phyloP scores from a whole-genome alignment of 2,113 vertebrate species.

The Micronycteris hirsuta region DNA sequence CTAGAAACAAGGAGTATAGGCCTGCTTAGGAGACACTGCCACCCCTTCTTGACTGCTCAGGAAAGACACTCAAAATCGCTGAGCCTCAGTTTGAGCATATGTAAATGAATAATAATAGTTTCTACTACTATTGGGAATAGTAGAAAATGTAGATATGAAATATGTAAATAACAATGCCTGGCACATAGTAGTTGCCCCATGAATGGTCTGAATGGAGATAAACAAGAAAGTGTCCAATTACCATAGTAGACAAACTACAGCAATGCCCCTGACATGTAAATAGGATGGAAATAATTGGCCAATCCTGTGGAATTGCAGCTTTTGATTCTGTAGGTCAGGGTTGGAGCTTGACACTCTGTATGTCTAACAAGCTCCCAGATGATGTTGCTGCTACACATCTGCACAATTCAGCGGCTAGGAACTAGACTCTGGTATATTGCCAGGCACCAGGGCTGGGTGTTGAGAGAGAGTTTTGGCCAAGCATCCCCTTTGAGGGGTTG shows the following conservation, averaged over 20 bases:
- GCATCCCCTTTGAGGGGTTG: not conserved
- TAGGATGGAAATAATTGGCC: not conserved
- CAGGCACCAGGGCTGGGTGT: not conserved
- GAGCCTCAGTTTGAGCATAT: not conserved
- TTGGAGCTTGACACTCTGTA: not conserved
- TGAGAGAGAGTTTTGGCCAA: not conserved
- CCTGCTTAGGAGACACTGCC: not conserved
- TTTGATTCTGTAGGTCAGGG: not conserved
- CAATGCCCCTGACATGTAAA: not conserved
- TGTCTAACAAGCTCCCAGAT: not conserved
- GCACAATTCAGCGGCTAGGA: not conserved
- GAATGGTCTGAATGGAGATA: not conserved
- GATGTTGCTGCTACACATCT: not conserved
- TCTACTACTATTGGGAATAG: not conserved
- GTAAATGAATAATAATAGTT: not conserved
- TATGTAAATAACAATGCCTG: not conserved
- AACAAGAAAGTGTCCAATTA: not conserved
- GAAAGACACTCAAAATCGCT: not conserved
- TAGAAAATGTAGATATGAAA: not conserved
- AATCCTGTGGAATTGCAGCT: not conserved
- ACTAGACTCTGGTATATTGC: not conserved
- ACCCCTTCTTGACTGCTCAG: not conserved
- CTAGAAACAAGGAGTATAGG: not conserved
- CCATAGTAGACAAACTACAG: not conserved
- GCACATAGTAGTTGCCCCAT: not conserved